Conservation (phyloP, 2,888 invertebrate species). For the Fragum sueziense region DNA sequence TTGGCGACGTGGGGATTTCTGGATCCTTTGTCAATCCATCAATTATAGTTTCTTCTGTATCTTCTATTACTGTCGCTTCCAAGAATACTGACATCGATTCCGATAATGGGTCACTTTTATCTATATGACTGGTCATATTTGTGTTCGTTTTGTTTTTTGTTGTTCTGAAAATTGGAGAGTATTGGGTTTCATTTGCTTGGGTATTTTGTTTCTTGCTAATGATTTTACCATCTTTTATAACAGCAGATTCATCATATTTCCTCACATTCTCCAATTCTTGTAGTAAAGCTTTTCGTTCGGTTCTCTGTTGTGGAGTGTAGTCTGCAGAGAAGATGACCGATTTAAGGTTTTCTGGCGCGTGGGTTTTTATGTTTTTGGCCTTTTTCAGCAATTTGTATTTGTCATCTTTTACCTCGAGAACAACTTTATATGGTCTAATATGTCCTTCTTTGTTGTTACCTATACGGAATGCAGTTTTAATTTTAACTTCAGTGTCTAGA, state of each 20-base stretch:
- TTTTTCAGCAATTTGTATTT: not conserved
- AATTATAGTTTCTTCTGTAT: not conserved
- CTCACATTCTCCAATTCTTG: not conserved
- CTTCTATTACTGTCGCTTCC: not conserved
- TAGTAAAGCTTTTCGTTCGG: not conserved
- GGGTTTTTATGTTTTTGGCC: not conserved
- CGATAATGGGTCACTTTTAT: not conserved
- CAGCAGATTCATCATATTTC: not conserved
- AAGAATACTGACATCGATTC: not conserved
- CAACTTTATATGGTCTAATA: not conserved
- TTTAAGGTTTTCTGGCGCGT: not conserved
- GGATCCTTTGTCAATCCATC: not conserved
- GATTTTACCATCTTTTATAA: not conserved
- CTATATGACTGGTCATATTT: not conserved
- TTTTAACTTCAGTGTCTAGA: not conserved
- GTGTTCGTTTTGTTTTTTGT: not conserved
- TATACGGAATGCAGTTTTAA: not conserved
- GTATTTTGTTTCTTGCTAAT: not conserved
- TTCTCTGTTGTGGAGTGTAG: constrained; percentile 1
- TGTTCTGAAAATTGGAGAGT: not conserved
- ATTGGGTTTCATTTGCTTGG: not conserved
- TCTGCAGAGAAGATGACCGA: not conserved
- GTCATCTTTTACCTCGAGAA: not conserved
- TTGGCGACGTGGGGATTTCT: not conserved
- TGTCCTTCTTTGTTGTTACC: not conserved